Conservation (phyloP, 2,888 invertebrate species). For the Andrena minutula region DNA sequence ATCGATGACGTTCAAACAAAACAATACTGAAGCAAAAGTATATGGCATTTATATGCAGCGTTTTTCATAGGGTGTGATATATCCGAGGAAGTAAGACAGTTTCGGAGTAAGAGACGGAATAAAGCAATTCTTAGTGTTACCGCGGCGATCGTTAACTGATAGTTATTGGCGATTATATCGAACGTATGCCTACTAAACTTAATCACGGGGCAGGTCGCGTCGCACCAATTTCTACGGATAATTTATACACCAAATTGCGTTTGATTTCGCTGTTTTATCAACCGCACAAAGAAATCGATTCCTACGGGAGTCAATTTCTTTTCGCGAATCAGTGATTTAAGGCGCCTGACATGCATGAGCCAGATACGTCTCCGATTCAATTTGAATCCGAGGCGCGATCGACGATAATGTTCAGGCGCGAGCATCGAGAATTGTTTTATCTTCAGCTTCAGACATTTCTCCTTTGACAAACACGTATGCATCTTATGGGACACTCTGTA, state of each 20-base stretch:
- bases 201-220: slow-evolving; percentile 15
- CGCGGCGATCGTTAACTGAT: slow-evolving; percentile 32
- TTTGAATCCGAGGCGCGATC: slow-evolving; percentile 10
- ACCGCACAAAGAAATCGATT: not conserved
- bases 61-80: slow-evolving; percentile 62
- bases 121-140: slow-evolving; percentile 53
- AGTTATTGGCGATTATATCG: slow-evolving; percentile 23
- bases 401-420: slow-evolving; percentile 32
- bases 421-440: slow-evolving; percentile 47
- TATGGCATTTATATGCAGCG: slow-evolving; percentile 69
- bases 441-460: slow-evolving; percentile 22
- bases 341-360: not conserved
- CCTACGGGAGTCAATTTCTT: not conserved
- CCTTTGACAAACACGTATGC: slow-evolving; percentile 23
- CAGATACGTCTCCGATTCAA: not conserved
- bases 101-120: slow-evolving; percentile 43
- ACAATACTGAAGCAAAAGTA: slow-evolving; percentile 66
- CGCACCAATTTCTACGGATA: not conserved
- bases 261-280: not conserved
- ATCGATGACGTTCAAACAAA: slow-evolving; percentile 65
- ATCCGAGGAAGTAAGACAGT: slow-evolving; percentile 42
- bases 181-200: slow-evolving; percentile 55
- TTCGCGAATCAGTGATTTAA: not conserved
- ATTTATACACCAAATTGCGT: slow-evolving; percentile 1
- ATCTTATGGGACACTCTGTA: slow-evolving; percentile 60